phyloP scores from a whole-genome alignment of 2,888 invertebrate genomes.

The Ormyrus thymus region DNA sequence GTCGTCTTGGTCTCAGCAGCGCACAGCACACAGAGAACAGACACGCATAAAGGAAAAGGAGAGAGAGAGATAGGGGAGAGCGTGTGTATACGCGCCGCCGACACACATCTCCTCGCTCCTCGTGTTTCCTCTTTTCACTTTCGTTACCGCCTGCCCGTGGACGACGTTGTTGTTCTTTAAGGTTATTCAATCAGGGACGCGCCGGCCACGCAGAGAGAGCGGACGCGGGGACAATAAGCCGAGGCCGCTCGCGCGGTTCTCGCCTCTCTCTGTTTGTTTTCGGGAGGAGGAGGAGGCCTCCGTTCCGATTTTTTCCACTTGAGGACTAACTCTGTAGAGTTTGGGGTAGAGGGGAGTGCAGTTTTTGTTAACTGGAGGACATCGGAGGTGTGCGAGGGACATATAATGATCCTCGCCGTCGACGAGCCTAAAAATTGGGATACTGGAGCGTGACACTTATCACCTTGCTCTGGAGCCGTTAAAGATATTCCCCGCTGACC shows the following conservation, averaged over 20 bases:
- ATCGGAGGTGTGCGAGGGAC: conserved; percentile 49
- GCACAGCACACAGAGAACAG: conserved; percentile 1
- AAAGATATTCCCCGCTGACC: conserved; percentile 74
- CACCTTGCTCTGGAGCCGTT: conserved; percentile 68
- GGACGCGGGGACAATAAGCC: background rate
- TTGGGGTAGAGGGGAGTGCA: background rate
- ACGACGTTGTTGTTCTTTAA: conserved; percentile 54
- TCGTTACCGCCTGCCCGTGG: conserved; percentile 47
- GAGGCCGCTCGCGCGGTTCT: background rate
- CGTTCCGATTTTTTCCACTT: too few species aligned
- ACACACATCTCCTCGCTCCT: conserved; percentile 40
- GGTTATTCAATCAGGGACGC: conserved; percentile 37
- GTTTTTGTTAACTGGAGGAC: background rate
- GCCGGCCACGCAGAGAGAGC: conserved; percentile 23
- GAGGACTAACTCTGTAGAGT: background rate
- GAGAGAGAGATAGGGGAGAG: background rate
- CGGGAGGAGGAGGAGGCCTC: background rate
- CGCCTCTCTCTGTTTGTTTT: conserved; percentile 1
- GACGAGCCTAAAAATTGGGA: conserved; percentile 60
- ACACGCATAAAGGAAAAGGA: conserved; percentile 16
- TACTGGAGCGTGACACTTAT: conserved; percentile 73
- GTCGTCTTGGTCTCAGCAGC: background rate
- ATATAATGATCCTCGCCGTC: conserved; percentile 66
- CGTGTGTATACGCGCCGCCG: conserved; percentile 28
- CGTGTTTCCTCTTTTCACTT: conserved; percentile 56